Conservation (phyloP, 2,797 vertebrate genomes). For the Petrocephalus schoutedeni region DNA sequence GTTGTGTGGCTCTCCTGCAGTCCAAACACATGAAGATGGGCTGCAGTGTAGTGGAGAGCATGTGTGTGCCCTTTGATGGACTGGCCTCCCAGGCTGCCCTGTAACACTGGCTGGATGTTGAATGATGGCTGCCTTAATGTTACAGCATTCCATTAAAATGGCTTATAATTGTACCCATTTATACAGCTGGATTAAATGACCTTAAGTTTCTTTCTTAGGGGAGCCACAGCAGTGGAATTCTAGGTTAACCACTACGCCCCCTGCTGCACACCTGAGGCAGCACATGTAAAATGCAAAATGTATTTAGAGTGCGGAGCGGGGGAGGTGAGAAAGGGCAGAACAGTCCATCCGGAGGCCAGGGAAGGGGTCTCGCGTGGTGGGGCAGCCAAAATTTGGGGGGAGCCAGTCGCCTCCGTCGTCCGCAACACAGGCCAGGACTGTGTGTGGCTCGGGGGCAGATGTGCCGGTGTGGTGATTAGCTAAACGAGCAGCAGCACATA, state of each 20-base stretch:
- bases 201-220: not conserved
- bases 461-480: slow-evolving; percentile 40
- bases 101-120: not conserved
- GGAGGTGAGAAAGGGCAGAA: not conserved
- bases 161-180: not conserved
- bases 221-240: not conserved
- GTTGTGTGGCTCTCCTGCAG: not conserved
- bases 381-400: not conserved
- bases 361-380: not conserved
- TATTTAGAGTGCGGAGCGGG: not conserved
- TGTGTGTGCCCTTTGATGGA: not conserved
- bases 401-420: not conserved
- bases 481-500: slow-evolving; percentile 37
- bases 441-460: slow-evolving; percentile 40
- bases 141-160: not conserved
- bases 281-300: not conserved
- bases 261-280: not conserved
- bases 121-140: not conserved
- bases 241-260: not conserved
- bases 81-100: not conserved
- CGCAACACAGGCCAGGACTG: slow-evolving; percentile 25
- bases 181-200: not conserved
- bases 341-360: not conserved
- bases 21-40: not conserved
- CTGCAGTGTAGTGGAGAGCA: not conserved